These are phyloP conservation scores for Limenitis camilla DNA, from an alignment of 2,888 invertebrate genomes.

Conservation along the genomic window DNA sequence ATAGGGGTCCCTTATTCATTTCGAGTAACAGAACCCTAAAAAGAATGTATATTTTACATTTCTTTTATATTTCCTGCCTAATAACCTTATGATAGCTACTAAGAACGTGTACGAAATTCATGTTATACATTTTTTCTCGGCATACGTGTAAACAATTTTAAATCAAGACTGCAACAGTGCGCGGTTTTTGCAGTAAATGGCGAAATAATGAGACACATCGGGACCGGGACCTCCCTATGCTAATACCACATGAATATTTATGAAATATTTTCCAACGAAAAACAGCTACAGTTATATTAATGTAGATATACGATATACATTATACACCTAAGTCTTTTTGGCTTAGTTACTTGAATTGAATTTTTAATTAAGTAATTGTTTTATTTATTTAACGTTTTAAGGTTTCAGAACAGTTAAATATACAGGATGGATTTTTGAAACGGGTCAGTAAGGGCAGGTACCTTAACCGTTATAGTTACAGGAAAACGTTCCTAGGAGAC, in stretches of 20 bases:
- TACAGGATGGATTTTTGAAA: too few relatives aligned
- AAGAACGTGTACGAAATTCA: conserved; percentile 5
- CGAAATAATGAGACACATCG: conserved; percentile 63
- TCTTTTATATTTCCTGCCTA: not conserved
- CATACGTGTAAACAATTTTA: conserved; percentile 23
- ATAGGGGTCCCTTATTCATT: too few relatives aligned
- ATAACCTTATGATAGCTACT: conserved; percentile 1
- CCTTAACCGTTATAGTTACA: too few relatives aligned
- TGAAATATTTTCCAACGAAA: conserved; percentile 55
- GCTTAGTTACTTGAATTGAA: too few relatives aligned
- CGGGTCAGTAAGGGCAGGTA: too few relatives aligned
- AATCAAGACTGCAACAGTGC: conserved; percentile 19
- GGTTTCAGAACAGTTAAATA: not conserved
- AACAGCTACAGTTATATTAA: conserved; percentile 30
- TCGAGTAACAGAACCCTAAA: not conserved
- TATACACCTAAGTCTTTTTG: too few relatives aligned
- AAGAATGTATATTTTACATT: not conserved
- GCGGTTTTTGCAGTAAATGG: conserved; percentile 63
- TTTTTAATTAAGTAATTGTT: too few relatives aligned
- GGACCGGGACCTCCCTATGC: conserved; percentile 51
- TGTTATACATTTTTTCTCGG: conserved; percentile 7
- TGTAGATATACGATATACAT: conserved; percentile 12
- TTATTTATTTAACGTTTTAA: too few relatives aligned
- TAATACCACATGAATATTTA: conserved; percentile 71
- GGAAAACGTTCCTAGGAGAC: too few relatives aligned